Base-by-base conservation (phyloP, 2,888 invertebrate species). In the Chloroclysta siterata region DNA sequence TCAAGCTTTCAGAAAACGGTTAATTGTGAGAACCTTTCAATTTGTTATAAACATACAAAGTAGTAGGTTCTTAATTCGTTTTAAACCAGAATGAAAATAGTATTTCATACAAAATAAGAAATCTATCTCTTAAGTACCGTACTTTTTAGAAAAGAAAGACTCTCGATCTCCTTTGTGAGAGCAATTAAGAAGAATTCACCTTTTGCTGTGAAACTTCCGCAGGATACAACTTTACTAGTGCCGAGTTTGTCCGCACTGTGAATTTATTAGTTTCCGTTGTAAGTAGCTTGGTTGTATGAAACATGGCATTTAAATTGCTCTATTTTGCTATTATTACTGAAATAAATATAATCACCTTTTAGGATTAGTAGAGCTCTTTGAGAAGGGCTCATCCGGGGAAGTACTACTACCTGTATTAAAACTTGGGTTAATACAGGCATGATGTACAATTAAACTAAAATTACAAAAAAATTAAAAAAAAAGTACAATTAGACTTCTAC, bases 161-260 rank as follows among this genome's bases (percentile, higher is more conserved):
- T 44, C 13, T 47, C 33, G 33, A 55, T 36, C 46, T 33, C 46
- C 13, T 55, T 55, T 47, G 46, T 7, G 36, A 0, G 36, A 54
- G 46, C n/a, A 33, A 54, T 54, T 54, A 11, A 5, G n/a, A 6
- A 46, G 36, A 55, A 55, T 47, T 15, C 15, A 17, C 33, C 44
- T 46, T 53, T 42, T 17, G 54, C 15, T 54, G 54, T 54, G 29
- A 53, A 42, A 53, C 53, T 42, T 42, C 29, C 33, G 29, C 42
- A 15, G 46, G 42, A 29, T 55, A 47, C 36, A 46, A 55, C 44
- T 54, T 51, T 36, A 17, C 17, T 39, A 39, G 33, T 29, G 13
- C 15, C 8, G 39, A 52, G 39, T 39, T 52, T 39, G 17, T 52
- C 39, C 14, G 17, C 51, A 51, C 51, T 51, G 51, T 0, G 15